Base-by-base conservation (phyloP, 2,797 vertebrate genomes). In the Acipenser transmontanus region DNA sequence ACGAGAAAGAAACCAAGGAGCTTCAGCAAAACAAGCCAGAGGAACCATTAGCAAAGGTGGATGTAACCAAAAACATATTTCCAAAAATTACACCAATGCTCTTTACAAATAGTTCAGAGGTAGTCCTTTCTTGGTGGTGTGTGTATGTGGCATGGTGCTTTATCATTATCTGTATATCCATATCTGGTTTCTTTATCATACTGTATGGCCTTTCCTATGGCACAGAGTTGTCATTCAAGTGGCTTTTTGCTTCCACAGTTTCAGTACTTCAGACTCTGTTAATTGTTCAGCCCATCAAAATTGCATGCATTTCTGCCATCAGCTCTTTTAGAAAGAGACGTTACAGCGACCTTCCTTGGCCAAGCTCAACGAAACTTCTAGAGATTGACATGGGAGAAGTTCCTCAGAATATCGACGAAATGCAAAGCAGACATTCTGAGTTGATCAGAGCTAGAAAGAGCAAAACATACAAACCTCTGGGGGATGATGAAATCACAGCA, bases 141-240 rank as follows among this genome's bases (percentile, higher is more conserved):
- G 0, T 70, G 2, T 73, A 6, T 0, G 0, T 80, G 0, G 76
- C 78, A 0, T 89, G 89, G 87, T 2, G 20, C 1, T 1, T 86
- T 6, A 68, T 85, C 60, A 63, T 77, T 2, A 1, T 1, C 13
- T 65, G 79, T 0, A 77, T 52, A 0, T 61, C 54, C 0, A 0
- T 81, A 0, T 81, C 85, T 0, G 78, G 83, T 0, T 78, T 79
- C 69, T 77, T 86, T 17, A 87, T 87, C 2, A 65, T 87, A 1
- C 61, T 85, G 1, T 86, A 88, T 0, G 86, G 89, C 0, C 70
- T 88, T 62, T 78, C 81, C 2, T 89, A 88, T 0, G 81, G 85
- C 67, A 81, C 80, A 0, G 59, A 79, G 0, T 81, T 72, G 5
- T 87, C 89, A 0, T 0, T 67, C 0, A 77, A 83, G 7, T 90